Percentiles rank a stretch among this genome's conserved stretches.
phyloP scores from a whole-genome alignment of 30 jellyfish, hydroid and myxozoan genomes.

The Phacellophora camtschatica region DNA sequence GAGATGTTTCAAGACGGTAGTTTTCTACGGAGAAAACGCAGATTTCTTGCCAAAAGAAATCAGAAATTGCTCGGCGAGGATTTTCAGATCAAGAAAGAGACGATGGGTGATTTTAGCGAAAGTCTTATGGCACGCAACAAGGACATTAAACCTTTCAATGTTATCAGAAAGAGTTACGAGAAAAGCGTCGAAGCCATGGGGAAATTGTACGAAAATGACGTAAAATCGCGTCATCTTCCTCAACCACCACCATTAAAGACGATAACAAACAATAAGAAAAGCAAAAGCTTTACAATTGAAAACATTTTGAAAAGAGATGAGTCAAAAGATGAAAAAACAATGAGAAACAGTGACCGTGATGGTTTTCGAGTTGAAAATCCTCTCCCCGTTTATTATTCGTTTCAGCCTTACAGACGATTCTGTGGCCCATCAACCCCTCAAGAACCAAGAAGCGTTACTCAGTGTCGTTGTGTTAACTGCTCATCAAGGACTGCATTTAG shows the following conservation, averaged over 20 bases:
- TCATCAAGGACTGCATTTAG: slow-evolving; percentile 51
- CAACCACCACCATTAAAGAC: slow-evolving; percentile 16
- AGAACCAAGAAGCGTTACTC: slow-evolving; percentile 4
- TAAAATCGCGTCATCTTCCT: neutral
- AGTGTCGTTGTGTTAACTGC: slow-evolving; percentile 29
- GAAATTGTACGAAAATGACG: neutral
- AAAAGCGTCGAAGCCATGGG: too few relatives aligned
- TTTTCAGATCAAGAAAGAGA: slow-evolving; percentile 1
- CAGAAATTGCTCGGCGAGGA: slow-evolving; percentile 3
- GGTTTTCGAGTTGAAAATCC: slow-evolving; percentile 28
- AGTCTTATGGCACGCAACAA: neutral
- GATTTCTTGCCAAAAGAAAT: slow-evolving; percentile 71
- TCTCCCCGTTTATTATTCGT: slow-evolving; percentile 23
- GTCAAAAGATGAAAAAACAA: neutral
- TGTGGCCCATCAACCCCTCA: slow-evolving; percentile 36
- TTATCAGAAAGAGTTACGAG: neutral
- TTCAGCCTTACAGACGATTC: slow-evolving; percentile 45
- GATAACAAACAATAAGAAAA: neutral
- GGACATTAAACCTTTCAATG: neutral
- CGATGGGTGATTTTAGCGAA: neutral
- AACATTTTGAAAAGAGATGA: slow-evolving; percentile 46
- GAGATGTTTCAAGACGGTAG: slow-evolving; percentile 97
- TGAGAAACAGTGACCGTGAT: neutral
- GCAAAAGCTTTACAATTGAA: slow-evolving; percentile 55
- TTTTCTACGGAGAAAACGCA: slow-evolving; percentile 81